Conservation (phyloP, 2,113 vertebrate genomes). For the Oenanthe oenanthe region DNA sequence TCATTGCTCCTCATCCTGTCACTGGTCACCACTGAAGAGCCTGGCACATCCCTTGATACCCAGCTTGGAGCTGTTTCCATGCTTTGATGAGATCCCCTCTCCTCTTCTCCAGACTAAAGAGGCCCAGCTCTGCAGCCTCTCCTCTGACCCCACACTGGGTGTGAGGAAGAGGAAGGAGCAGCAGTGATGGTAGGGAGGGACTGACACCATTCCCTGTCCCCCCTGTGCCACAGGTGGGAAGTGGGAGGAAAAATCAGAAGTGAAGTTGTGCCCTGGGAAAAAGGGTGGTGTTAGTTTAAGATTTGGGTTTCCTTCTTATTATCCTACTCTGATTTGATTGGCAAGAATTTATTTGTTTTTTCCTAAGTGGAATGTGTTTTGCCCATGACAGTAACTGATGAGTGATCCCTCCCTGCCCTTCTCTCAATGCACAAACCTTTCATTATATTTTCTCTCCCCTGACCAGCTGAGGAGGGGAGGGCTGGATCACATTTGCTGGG, state of each 20-base stretch:
- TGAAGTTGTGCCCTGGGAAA: neutral
- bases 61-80: neutral
- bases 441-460: neutral
- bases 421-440: accelerated
- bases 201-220: neutral
- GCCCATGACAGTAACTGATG: neutral
- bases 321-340: neutral
- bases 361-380: neutral
- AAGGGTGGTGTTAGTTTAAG: neutral
- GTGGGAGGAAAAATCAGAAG: neutral
- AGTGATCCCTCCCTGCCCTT: neutral
- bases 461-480: neutral
- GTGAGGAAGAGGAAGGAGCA: neutral
- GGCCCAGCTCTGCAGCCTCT: neutral
- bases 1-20: neutral
- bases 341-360: neutral
- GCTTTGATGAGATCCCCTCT: neutral
- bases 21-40: neutral
- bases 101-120: neutral
- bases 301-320: neutral
- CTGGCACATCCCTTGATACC: neutral
- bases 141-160: neutral
- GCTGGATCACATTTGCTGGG: neutral
- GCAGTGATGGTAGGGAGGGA: no score
- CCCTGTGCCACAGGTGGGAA: no score